Evolutionary conservation across 2,113 vertebrate genomes (phyloP), one percentile per base, ranked within the genome.

Genomic region (Rhea americana): DNA sequence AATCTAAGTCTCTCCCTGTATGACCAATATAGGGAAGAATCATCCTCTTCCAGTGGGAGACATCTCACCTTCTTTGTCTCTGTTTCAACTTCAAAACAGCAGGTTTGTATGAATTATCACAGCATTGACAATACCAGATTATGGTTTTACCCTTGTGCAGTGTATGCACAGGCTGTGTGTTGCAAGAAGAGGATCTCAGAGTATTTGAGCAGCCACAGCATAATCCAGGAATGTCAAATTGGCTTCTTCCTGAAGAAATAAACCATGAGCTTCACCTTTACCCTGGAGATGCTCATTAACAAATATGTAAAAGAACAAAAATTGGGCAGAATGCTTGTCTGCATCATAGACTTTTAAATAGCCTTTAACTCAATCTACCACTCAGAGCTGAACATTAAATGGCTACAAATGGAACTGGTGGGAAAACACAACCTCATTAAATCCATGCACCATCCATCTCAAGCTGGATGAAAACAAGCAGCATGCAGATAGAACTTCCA

Each of bases 361-460:
- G 85, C 68, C 81, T 89, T 87, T 45, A 80, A 65, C 70, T 82
- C 93, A 14, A 66, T 73, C 86, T 70, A 0, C 90, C 15, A 4
- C 90, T 84, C 83, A 0, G 53, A 91, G 63, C 75, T 3, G 61
- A 85, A 75, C 71, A 4, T 59, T 68, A 72, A 87, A 77, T 14
- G 51, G 71, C 83, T 80, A 11, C 63, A 87, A 85, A 84, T 74
- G 92, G 89, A 96, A 2, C 78, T 80, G 89, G 87, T 84, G 94
- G 95, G 93, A 93, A 93, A 95, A 93, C 51, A 39, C 22, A 53
- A 94, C 90, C 89, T 94, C 94, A 87, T 96, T 96, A 95, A 93
- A 86, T 72, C 90, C 7, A 1, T 6, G 68, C 77, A 19, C 63
- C 78, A 78, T 89, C 90, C 89, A 5, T 87, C 89, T 77, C 32